Conservation (phyloP, 2,888 invertebrate species). For the Aphrophora alni region DNA sequence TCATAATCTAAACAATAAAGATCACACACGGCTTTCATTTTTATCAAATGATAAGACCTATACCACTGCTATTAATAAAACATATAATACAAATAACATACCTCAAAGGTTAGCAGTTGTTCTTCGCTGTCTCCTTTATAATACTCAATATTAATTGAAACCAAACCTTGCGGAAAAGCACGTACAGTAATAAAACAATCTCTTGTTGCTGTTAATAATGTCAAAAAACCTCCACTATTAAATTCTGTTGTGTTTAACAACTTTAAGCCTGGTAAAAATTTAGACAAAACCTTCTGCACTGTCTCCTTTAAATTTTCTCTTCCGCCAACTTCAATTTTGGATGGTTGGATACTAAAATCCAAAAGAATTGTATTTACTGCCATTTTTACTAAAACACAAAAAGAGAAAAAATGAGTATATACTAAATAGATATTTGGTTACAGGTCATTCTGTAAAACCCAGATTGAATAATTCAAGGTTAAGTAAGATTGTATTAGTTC, state of each 20-base stretch:
- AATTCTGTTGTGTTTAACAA: slow-evolving; percentile 70
- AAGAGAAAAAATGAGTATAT: not conserved
- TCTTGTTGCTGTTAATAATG: slow-evolving; percentile 73
- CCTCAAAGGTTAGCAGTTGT: slow-evolving; percentile 77
- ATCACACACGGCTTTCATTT: too few species aligned
- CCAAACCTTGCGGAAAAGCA: slow-evolving; percentile 75
- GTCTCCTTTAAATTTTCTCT: slow-evolving; percentile 70
- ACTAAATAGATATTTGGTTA: too few species aligned
- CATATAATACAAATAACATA: slow-evolving; percentile 61
- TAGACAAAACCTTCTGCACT: slow-evolving; percentile 72
- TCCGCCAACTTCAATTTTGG: slow-evolving; percentile 69
- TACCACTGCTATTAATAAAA: too few species aligned
- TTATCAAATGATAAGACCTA: too few species aligned
- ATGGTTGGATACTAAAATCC: slow-evolving; percentile 79
- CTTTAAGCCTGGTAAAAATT: slow-evolving; percentile 74
- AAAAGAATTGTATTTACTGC: slow-evolving; percentile 79
- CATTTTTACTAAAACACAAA: slow-evolving; percentile 60
- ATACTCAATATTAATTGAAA: slow-evolving; percentile 85
- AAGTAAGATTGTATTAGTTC: too few species aligned
- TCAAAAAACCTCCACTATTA: slow-evolving; percentile 70
- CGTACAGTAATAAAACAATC: slow-evolving; percentile 74
- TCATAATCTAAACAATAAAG: too few species aligned
- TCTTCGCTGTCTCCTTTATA: slow-evolving; percentile 77
- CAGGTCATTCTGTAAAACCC: too few species aligned
- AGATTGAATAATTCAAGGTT: too few species aligned